Evolutionary conservation across 1,140 invertebrate species (phyloP).

Genomic region (Trichonephila clavata): DNA sequence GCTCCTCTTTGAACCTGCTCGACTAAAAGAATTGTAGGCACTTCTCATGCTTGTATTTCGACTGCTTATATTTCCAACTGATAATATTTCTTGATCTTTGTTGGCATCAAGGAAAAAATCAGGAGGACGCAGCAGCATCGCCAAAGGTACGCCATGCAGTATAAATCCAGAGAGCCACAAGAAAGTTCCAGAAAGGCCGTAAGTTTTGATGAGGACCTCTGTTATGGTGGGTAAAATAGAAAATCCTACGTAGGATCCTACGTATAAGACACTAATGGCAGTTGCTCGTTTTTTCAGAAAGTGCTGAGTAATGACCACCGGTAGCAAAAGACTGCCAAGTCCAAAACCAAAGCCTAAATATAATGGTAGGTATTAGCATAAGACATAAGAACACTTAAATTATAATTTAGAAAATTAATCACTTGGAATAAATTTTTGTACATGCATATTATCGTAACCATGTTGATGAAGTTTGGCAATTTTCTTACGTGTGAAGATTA

Average conservation of each 20-base stretch:
- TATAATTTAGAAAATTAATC: no score
- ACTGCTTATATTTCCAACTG: neutral
- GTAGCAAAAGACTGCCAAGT: conserved; percentile 79
- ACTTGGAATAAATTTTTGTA: no score
- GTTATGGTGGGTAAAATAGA: conserved; percentile 80
- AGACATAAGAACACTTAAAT: no score
- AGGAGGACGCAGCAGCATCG: conserved; percentile 82
- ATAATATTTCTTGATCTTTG: neutral
- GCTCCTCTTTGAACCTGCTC: neutral
- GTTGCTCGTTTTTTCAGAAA: conserved; percentile 79
- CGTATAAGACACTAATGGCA: conserved; percentile 80
- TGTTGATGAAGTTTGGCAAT: no score
- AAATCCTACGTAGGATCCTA: conserved; percentile 80
- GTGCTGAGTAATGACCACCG: conserved; percentile 79
- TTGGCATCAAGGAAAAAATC: neutral
- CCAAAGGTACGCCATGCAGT: conserved; percentile 90
- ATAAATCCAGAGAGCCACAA: conserved; percentile 90
- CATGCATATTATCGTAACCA: no score
- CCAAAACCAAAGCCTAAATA: conserved; percentile 80
- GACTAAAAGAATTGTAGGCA: neutral
- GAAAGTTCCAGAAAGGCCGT: conserved; percentile 80
- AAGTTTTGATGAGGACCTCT: conserved; percentile 77
- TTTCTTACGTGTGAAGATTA: no score
- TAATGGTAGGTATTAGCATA: neutral
- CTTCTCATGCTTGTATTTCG: neutral